These are phyloP conservation scores for Ruditapes philippinarum DNA, from an alignment of 1,140 invertebrate genomes.

Conservation along the genomic window DNA sequence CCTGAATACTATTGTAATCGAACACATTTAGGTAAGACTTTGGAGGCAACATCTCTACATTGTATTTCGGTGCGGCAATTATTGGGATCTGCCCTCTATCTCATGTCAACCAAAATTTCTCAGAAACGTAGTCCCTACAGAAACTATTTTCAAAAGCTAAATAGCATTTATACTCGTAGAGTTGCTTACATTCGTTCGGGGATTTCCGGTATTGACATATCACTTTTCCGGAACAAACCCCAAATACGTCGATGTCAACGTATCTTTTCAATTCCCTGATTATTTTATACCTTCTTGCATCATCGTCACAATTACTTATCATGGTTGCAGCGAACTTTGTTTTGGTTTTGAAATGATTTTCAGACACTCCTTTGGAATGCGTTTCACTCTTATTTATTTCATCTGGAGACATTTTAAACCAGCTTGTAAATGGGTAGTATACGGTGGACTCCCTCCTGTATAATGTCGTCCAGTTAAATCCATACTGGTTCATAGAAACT, in stretches of 20 bases:
- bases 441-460: slow-evolving; percentile 53
- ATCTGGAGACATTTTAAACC: not conserved
- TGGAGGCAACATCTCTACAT: slow-evolving; percentile 31
- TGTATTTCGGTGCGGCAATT: slow-evolving; percentile 51
- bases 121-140: slow-evolving; percentile 54
- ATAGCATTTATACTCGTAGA: slow-evolving; percentile 52
- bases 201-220: too few relatives aligned
- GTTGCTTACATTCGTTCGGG: not conserved
- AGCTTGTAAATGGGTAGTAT: slow-evolving; percentile 16
- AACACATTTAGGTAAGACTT: slow-evolving; percentile 61
- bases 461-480: slow-evolving; percentile 53
- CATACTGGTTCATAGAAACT: slow-evolving; percentile 15
- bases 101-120: slow-evolving; percentile 52
- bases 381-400: not conserved
- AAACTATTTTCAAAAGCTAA: slow-evolving; percentile 61
- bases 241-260: slow-evolving; percentile 48
- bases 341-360: slow-evolving; percentile 23
- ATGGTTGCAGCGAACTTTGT: slow-evolving; percentile 45
- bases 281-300: slow-evolving; percentile 47
- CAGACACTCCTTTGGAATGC: not conserved
- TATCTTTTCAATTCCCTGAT: slow-evolving; percentile 36
- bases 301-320: slow-evolving; percentile 50
- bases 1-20: slow-evolving; percentile 47
- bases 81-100: slow-evolving; percentile 45
- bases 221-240: slow-evolving; percentile 25